A percentile compares a stretch with the other conserved stretches of the same genome.
phyloP scores from a whole-genome alignment of 2,888 invertebrate species.

The Capitulum mitella region DNA sequence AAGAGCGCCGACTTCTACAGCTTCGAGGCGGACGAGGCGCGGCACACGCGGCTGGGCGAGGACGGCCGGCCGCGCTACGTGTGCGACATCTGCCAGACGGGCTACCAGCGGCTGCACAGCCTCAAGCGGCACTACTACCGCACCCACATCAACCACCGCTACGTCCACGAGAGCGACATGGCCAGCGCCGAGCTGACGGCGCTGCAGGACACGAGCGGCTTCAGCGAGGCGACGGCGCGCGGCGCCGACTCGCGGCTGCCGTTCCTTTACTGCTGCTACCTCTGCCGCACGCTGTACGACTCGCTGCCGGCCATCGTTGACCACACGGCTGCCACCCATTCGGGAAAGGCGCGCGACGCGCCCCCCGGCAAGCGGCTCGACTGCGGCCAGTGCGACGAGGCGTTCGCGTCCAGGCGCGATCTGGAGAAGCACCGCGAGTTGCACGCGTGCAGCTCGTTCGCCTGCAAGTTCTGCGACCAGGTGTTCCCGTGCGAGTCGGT shows the following conservation, averaged over 20 bases:
- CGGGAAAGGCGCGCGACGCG: constrained; percentile 38
- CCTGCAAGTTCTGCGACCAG: constrained; percentile 40
- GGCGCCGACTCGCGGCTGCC: constrained; percentile 30
- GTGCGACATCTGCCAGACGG: constrained; percentile 49
- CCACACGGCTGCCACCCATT: constrained; percentile 42
- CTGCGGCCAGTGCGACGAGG: constrained; percentile 44
- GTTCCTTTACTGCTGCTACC: constrained; percentile 45
- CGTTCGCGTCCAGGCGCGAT: constrained; percentile 45
- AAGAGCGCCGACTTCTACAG: background rate
- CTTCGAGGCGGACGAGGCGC: background rate
- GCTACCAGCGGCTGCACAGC: constrained; percentile 48
- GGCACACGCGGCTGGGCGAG: background rate
- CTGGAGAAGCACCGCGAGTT: constrained; percentile 57
- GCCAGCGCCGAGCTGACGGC: constrained; percentile 45
- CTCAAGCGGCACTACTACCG: constrained; percentile 49
- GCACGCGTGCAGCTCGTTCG: constrained; percentile 42
- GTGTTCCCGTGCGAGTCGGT: constrained; percentile 37
- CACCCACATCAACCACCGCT: constrained; percentile 47
- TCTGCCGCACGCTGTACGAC: constrained; percentile 45
- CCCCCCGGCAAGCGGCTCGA: constrained; percentile 39
- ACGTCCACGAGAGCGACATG: constrained; percentile 45
- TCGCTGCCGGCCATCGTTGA: constrained; percentile 42
- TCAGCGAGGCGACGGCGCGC: background rate
- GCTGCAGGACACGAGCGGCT: constrained; percentile 29
- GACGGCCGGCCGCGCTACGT: constrained; percentile 4